phyloP scores from a whole-genome alignment of 2,888 invertebrate species.

The Acanthosoma haemorrhoidale region DNA sequence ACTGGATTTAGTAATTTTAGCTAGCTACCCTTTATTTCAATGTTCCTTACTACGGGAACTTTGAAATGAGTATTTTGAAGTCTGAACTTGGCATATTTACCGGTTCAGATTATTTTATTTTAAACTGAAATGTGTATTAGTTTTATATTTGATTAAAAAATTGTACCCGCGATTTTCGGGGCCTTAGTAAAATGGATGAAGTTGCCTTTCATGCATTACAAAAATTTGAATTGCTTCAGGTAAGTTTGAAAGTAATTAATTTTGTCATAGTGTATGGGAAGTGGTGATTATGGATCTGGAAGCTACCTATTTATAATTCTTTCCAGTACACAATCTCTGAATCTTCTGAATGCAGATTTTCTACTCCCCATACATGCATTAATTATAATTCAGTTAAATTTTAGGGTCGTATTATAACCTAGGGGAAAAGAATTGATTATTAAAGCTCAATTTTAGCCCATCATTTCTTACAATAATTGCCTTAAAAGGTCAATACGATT shows the following conservation, averaged over 20 bases:
- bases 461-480: no score
- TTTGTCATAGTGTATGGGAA: not conserved
- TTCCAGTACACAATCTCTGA: no score
- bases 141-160: not conserved
- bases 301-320: not conserved
- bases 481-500: no score
- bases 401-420: no score
- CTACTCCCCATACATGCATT: no score
- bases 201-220: constrained; percentile 39
- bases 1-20: not conserved
- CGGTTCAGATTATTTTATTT: not conserved
- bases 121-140: not conserved
- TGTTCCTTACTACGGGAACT: not conserved
- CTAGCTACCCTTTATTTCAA: not conserved
- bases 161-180: not conserved
- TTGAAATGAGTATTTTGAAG: not conserved
- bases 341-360: no score
- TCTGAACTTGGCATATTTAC: not conserved
- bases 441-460: no score
- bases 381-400: no score
- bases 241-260: constrained; percentile 16
- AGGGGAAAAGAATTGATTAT: no score
- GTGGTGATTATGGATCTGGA: not conserved
- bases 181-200: constrained; percentile 39
- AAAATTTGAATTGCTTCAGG: constrained; percentile 39